Base-by-base conservation (phyloP, 2,797 vertebrate genomes). In the Pachyuromys duprasi region DNA sequence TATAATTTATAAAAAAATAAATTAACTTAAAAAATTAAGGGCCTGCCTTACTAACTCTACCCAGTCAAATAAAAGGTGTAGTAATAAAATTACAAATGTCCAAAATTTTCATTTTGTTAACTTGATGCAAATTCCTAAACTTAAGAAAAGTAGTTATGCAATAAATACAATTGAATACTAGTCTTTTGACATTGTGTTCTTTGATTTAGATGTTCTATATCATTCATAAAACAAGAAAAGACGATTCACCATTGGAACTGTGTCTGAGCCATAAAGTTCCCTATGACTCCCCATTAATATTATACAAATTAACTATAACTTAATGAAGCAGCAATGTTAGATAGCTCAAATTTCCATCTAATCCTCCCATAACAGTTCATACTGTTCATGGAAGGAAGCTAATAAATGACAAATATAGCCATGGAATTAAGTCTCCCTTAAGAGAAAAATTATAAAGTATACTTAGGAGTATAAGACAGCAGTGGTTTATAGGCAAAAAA, bases 111-210 rank as follows among this genome's bases (percentile, higher is more conserved):
- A 91, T 89, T 92, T 90, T 87, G 18, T 92, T 94, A 87, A 91
- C 63, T 92, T 95, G 36, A 95, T 42, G 42, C 15, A 86, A 96
- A 95, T 95, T 95, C 4, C 72, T 13, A 39, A 94, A 88, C 24
- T 39, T 90, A 76, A 86, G 65, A 17, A 75, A 92, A 31, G 5
- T 8, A 67, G 15, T 79, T 96, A 94, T 83, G 86, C 33, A 92
- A 86, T 92, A 28, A 95, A 80, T 74, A 81, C 5, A 76, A 95
- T 94, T 75, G 13, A 67, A 67, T 18, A 15, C 22, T 76, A 18
- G 75, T 89, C 20, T 80, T 90, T 95, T 96, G n/a, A 92, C 15
- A 26, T 86, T 81, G 31, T 26, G 24, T 86, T 82, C 26, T 96
- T 80, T 84, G 39, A 81, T 75, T 86, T 88, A 93, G 65, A 70